Evolutionary conservation across 2,797 vertebrate genomes (phyloP), one percentile per base, ranked within the genome.

Genomic region (Sternarchorhynchus goeldii): DNA sequence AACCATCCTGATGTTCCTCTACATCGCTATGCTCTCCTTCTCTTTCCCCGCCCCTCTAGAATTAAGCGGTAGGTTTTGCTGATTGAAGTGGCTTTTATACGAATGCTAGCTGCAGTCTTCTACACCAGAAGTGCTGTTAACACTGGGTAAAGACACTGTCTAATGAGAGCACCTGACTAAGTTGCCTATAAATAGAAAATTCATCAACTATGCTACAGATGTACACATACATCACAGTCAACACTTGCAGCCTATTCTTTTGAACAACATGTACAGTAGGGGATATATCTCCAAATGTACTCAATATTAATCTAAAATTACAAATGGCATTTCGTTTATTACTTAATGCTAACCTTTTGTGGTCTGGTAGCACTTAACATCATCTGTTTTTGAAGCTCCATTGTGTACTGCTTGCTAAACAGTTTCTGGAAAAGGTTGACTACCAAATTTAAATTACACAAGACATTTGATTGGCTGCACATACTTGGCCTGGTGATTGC

Each of bases 31-130:
- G 36, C 53, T 64, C n/a, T 53, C 4, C 2, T 20, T 10, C 16
- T 0, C 2, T n/a, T 32, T 36, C 20, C 7, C 17, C 36, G n/a
- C 36, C 21, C 25, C 20, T 16, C 5, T 6, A 59, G 29, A 73
- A 69, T 60, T 8, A 57, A 70, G 36, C 39, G 57, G 73, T 78
- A 53, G 60, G 65, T 73, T 21, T 41, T 58, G 68, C 41, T 73
- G 79, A 83, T 73, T 80, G 34, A 81, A 80, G 79, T 77, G 71
- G 58, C 74, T 66, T 66, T 77, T 71, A 76, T 76, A 84, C 72
- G 68, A 78, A 78, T 73, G 77, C 78, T 59, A 62, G 59, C 57
- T 25, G 56, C 45, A 20, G 56, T 31, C 73, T 79, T 66, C 57
- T 63, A 68, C 65, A 34, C 58, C 58, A 34, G 50, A 45, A 74